Evolutionary conservation across 2,888 invertebrate genomes (phyloP).

Genomic region (Idaea dimidiata): DNA sequence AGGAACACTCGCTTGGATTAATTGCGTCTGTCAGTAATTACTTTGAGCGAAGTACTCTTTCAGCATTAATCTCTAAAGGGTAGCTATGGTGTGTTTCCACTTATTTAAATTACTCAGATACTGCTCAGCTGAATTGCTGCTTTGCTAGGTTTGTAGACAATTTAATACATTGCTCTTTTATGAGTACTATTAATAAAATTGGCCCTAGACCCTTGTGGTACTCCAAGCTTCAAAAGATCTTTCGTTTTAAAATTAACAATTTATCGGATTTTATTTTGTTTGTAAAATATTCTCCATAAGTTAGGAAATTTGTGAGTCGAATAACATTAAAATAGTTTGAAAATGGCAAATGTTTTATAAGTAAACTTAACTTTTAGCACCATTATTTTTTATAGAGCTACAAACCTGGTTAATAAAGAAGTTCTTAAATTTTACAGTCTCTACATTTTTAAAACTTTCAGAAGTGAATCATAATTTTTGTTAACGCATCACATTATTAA

Average conservation of each 20-base stretch:
- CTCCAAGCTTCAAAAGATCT: background rate
- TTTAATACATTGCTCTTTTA: background rate
- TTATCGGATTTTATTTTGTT: background rate
- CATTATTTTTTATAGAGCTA: background rate
- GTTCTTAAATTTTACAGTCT: background rate
- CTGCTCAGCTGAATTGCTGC: background rate
- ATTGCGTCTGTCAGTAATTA: slow-evolving; percentile 43
- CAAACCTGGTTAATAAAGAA: background rate
- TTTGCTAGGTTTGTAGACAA: background rate
- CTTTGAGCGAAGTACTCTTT: slow-evolving; percentile 42
- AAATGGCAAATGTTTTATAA: background rate
- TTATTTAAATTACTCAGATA: slow-evolving; percentile 4
- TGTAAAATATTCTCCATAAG: background rate
- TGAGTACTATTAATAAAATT: slow-evolving; percentile 10
- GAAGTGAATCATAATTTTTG: background rate
- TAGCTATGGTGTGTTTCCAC: slow-evolving; percentile 33
- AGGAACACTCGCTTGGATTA: slow-evolving; percentile 34
- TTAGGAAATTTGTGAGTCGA: too few relatives aligned
- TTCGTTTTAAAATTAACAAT: background rate
- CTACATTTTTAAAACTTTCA: background rate
- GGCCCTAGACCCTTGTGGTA: background rate
- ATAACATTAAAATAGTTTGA: background rate
- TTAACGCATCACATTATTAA: background rate
- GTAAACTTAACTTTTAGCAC: background rate
- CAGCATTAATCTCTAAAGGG: slow-evolving; percentile 40